Conservation (phyloP, 2,888 invertebrate genomes). For the Eupeodes latifasciatus region DNA sequence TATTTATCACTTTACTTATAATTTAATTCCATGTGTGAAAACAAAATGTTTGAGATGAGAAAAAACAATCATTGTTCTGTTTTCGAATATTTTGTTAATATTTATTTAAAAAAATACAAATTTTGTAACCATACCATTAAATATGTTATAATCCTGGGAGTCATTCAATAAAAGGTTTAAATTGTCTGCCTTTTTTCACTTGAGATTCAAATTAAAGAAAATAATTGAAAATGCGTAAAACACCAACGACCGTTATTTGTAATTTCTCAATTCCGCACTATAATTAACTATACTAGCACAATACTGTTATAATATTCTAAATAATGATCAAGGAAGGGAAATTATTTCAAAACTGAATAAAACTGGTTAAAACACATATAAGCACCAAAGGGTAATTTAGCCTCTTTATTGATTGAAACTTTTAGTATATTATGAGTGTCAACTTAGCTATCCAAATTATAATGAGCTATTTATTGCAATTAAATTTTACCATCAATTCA, state of each 20-base stretch:
- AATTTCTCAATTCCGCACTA: background rate
- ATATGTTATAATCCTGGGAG: conserved; percentile 81
- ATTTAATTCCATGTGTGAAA: no score
- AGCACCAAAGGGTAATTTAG: background rate
- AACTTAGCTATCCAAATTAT: background rate
- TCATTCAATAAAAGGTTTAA: conserved; percentile 76
- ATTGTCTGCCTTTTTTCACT: background rate
- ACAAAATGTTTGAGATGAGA: background rate
- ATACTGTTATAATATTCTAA: background rate
- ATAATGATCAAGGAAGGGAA: background rate
- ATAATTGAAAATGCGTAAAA: background rate
- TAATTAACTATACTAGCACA: no score
- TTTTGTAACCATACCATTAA: conserved; percentile 80
- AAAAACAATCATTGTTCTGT: background rate
- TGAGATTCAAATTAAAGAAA: background rate
- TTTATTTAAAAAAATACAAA: conserved; percentile 7
- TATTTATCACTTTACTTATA: no score
- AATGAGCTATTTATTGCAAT: background rate
- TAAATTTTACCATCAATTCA: conserved; percentile 59
- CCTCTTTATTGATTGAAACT: conserved; percentile 5
- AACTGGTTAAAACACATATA: conserved; percentile 1
- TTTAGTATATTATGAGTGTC: background rate
- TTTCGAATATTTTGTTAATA: background rate
- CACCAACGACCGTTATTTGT: background rate
- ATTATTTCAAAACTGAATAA: background rate